phyloP scores from a whole-genome alignment of 2,797 vertebrate genomes.

The Phylloscopus collybita region DNA sequence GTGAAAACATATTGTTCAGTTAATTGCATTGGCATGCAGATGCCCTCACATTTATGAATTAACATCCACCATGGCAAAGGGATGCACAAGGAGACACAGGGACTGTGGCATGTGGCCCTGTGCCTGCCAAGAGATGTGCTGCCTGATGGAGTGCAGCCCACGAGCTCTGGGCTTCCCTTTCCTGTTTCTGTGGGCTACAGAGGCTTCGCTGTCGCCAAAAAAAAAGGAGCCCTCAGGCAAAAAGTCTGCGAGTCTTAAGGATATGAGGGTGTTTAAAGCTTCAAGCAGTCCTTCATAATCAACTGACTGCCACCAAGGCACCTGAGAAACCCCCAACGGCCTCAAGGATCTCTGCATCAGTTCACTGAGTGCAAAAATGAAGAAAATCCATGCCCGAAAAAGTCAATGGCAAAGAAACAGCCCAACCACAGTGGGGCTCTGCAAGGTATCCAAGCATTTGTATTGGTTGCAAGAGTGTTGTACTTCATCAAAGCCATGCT shows the following conservation, averaged over 20 bases:
- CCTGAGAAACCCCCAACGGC: not conserved
- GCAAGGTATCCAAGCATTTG: constrained; percentile 38
- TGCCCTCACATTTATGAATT: constrained; percentile 34
- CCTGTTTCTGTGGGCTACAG: not conserved
- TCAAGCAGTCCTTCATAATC: not conserved
- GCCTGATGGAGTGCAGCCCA: constrained; percentile 21
- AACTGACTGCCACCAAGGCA: not conserved
- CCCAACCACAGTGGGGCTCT: not conserved
- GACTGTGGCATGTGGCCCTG: not conserved
- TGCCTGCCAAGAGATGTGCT: not conserved
- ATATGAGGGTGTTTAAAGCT: not conserved
- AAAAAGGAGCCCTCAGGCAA: not conserved
- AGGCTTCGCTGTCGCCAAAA: not conserved
- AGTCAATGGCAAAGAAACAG: constrained; percentile 16
- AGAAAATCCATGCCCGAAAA: not conserved
- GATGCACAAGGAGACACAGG: not conserved
- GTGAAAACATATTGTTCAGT: constrained; percentile 64
- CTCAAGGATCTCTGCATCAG: not conserved
- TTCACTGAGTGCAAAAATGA: not conserved
- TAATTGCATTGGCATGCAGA: constrained; percentile 62
- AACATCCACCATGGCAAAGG: constrained; percentile 3
- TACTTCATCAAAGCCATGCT: constrained; percentile 40
- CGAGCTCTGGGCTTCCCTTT: not conserved
- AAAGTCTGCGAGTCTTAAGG: not conserved
- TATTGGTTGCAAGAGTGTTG: not conserved